These are phyloP conservation scores for Liodrosophila aerea DNA, from an alignment of 2,888 invertebrate genomes.

Conservation along the genomic window DNA sequence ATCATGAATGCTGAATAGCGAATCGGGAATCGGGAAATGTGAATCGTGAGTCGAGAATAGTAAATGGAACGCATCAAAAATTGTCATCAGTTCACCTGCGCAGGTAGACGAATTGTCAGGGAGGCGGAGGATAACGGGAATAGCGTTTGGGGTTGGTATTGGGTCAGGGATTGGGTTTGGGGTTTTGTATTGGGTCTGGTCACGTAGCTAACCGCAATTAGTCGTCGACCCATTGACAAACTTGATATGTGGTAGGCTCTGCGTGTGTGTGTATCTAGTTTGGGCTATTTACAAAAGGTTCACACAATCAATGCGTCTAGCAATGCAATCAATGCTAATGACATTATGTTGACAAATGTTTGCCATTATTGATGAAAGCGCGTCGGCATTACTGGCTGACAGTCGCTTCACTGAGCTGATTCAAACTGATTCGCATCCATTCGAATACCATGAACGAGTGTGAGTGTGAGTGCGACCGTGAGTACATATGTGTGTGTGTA, in stretches of 20 bases:
- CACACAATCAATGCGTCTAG: constrained; percentile 67
- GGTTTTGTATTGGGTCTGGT: constrained; percentile 38
- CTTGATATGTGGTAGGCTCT: constrained; percentile 45
- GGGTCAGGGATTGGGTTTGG: constrained; percentile 6
- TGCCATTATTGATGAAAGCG: constrained; percentile 74
- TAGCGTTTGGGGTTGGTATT: neutral
- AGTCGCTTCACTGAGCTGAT: constrained; percentile 39
- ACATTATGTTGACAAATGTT: constrained; percentile 78
- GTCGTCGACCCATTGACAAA: constrained; percentile 65
- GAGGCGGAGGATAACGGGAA: neutral
- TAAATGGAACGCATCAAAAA: constrained; percentile 39
- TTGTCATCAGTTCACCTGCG: constrained; percentile 15
- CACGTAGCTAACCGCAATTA: constrained; percentile 73
- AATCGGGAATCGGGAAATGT: constrained; percentile 7
- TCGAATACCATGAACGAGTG: neutral
- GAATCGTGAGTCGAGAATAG: constrained; percentile 10
- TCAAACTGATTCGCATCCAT: constrained; percentile 27
- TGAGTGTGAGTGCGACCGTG: too few relatives aligned
- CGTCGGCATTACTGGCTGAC: constrained; percentile 13
- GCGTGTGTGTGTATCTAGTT: constrained; percentile 29
- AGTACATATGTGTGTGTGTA: too few relatives aligned
- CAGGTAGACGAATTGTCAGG: neutral
- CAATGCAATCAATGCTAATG: constrained; percentile 77
- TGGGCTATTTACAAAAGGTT: constrained; percentile 69
- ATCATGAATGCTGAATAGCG: constrained; percentile 32